Evolutionary conservation across 1,140 invertebrate species (phyloP), one percentile per base, ranked within the genome.

Genomic region (Ooceraea biroi): DNA sequence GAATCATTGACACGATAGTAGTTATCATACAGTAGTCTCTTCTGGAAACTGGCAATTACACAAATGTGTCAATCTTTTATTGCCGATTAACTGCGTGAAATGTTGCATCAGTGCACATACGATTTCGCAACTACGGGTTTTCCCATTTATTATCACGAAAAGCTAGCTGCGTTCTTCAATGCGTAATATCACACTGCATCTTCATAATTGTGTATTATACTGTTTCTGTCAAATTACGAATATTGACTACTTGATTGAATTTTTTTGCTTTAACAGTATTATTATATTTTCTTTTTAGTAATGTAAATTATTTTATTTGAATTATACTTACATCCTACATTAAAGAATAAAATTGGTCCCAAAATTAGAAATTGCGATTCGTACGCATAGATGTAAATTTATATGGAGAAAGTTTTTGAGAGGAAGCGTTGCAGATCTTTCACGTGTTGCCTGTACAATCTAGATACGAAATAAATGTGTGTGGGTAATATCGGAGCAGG

Each of bases 1-100:
- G 73, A 77, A 66, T 77, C 44, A 77, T 4, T 50, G 44, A 77
- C 60, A 77, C 50, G 44, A 77, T 14, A 22, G 3, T 36, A 8
- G 27, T 77, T 76, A 76, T 76, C 72, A 74, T 30, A 19, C 5
- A 1, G 14, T 74, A 17, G 12, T n/a, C 27, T 50, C 19, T 77
- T 27, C 72, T 65, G n/a, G 8, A 36, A 61, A 30, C 7, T 14
- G 25, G 19, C 19, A 22, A 2, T 17, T 27, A 22, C 22, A 14
- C 10, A 36, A 27, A 63, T 76, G 44, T 30, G 19, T 5, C 22
- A 73, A 1, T 73, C 14, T n/a, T n/a, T n/a, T 41, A 25, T 52
- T 77, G 65, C 12, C n/a, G 10, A 50, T 44, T 66, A 50, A 77
- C 12, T 36, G 8, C 14, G 27, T 65, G 7, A 22, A 52, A 66